These are phyloP conservation scores for Aporophyla lueneburgensis DNA, from an alignment of 2,888 invertebrate species.

Conservation along the genomic window DNA sequence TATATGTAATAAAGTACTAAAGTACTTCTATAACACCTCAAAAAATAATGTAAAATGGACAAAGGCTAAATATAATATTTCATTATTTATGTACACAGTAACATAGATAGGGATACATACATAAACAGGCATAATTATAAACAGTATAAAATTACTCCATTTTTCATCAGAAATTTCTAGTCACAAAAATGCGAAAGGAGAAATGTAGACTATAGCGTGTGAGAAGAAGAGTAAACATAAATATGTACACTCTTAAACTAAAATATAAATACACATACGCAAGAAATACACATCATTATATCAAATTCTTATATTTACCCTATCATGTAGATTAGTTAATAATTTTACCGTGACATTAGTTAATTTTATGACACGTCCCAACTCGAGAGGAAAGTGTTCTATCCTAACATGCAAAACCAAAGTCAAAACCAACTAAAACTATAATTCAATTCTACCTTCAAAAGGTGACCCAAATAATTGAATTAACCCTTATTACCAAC, in stretches of 20 bases:
- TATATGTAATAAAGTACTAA: too few relatives aligned
- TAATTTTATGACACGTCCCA: not conserved
- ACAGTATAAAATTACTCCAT: too few relatives aligned
- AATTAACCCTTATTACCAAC: conserved; percentile 45
- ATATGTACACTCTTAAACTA: too few relatives aligned
- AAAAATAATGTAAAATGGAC: not conserved
- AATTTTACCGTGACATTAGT: not conserved
- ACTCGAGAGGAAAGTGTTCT: not conserved
- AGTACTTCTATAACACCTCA: not conserved
- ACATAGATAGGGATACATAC: too few relatives aligned
- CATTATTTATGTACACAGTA: too few relatives aligned
- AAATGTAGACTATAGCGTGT: too few relatives aligned
- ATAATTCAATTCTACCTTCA: conserved; percentile 31
- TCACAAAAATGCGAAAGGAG: too few relatives aligned
- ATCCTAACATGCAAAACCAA: not conserved
- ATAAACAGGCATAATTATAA: too few relatives aligned
- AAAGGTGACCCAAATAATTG: conserved; percentile 46
- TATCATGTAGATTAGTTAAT: not conserved
- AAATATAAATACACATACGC: too few relatives aligned
- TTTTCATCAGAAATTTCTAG: too few relatives aligned
- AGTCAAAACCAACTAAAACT: conserved; percentile 28
- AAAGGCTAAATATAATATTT: not conserved
- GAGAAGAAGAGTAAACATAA: too few relatives aligned
- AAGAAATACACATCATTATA: too few relatives aligned
- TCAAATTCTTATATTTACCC: not conserved